Percentiles rank a stretch among this genome's conserved stretches.
Conservation (phyloP, 2,113 vertebrate species). For the Geococcyx californianus region DNA sequence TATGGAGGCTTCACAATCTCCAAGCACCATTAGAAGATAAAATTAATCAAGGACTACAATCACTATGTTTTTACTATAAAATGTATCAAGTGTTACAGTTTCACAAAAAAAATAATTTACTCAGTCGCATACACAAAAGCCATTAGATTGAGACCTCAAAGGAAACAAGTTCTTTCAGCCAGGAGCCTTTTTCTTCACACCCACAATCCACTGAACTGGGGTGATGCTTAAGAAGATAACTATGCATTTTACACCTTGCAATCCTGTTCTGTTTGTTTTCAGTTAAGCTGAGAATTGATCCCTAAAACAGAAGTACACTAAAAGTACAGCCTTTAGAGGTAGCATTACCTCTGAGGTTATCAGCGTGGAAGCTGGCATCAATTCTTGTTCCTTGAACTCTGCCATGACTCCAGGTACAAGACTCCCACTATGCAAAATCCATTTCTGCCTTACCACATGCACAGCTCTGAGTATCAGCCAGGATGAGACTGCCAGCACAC, state of each 20-base stretch:
- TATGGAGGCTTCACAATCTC: not conserved
- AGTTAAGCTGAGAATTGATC: not conserved
- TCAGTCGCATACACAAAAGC: not conserved
- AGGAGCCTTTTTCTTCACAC: not conserved
- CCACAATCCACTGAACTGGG: not conserved
- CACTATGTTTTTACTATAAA: not conserved
- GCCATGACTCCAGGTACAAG: not conserved
- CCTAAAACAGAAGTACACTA: not conserved
- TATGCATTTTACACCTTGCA: not conserved
- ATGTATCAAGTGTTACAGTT: not conserved
- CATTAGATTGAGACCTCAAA: not conserved
- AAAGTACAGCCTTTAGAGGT: not conserved
- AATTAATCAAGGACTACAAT: not conserved
- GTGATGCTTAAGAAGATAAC: not conserved
- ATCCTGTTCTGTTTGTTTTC: not conserved
- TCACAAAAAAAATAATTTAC: not conserved
- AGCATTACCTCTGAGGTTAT: not conserved
- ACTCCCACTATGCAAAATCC: not conserved
- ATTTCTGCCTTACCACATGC: not conserved
- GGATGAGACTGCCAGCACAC: not conserved
- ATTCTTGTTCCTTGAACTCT: not conserved
- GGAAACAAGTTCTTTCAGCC: not conserved
- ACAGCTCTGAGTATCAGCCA: not conserved
- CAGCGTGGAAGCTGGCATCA: fast-evolving
- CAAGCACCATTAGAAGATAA: not conserved